Conservation (phyloP, 2,797 vertebrate genomes). For the Hydrolagus colliei region DNA sequence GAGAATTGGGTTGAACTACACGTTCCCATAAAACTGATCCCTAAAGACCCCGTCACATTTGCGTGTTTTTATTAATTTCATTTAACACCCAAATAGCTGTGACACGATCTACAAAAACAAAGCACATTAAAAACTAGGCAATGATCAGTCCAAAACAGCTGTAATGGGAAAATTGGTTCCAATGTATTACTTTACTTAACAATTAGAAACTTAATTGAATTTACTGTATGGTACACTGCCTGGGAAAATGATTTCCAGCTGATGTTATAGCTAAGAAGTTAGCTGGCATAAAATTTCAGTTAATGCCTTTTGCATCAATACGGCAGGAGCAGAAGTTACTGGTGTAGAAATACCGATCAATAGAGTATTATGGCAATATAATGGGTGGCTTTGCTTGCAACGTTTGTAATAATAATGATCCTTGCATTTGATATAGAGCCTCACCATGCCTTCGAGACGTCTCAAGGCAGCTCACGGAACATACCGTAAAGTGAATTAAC, state of each 20-base stretch:
- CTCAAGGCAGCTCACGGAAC: no score
- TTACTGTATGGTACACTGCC: slow-evolving; percentile 62
- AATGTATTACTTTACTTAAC: slow-evolving; percentile 25
- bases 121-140: slow-evolving; percentile 12
- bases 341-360: slow-evolving; percentile 69
- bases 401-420: no score
- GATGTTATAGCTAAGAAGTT: slow-evolving; percentile 72
- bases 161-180: slow-evolving; percentile 17
- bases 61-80: neutral
- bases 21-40: slow-evolving; percentile 1
- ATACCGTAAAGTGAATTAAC: no score
- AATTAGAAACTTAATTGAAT: slow-evolving; percentile 43
- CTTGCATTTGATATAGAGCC: no score
- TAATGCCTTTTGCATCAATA: slow-evolving; percentile 73
- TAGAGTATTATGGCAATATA: slow-evolving; percentile 55
- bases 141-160: slow-evolving; percentile 22
- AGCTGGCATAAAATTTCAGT: slow-evolving; percentile 71
- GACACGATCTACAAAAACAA: slow-evolving; percentile 8
- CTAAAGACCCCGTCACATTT: neutral
- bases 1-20: neutral
- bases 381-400: no score
- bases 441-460: no score
- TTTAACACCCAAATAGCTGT: slow-evolving; percentile 14
- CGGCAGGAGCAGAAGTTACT: slow-evolving; percentile 65
- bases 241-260: slow-evolving; percentile 70